Base-by-base conservation (phyloP, 1,140 invertebrate species). In the Drosophila elegans region DNA sequence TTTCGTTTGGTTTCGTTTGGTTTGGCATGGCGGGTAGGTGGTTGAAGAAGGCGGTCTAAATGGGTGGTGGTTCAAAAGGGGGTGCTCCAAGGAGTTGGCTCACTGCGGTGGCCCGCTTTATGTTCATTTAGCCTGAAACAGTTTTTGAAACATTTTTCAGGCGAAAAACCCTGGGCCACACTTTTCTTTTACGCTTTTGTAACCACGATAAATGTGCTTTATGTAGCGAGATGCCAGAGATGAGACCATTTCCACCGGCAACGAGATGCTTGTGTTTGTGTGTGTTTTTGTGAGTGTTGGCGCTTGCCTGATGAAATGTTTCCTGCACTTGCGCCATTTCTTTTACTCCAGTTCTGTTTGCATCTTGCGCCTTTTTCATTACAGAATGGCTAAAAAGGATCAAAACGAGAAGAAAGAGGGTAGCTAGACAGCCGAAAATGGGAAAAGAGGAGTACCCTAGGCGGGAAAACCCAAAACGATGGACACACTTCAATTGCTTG, bases 181-280 rank as follows among this genome's bases (percentile, higher is more conserved):
- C 79, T 89, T 88, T 88, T 88, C 84, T 89, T 88, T 88, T 88
- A 89, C 84, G 84, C 84, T 84, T 88, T 88, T 88, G 80, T 88
- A 88, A 84, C 84, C 84, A 89, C 84, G 84, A 88, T 88, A 84
- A 88, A 88, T 88, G 84, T 89, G 84, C 84, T 88, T 88, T 89
- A 88, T 88, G 84, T 88, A 74, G 79, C 83, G 76, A 80, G 51
- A 72, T 72, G 74, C 55, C 38, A 48, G 57, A 51, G 52, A 54
- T 52, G 67, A 61, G 67, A 42, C 38, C 16, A 13, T 42, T 52
- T 32, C 25, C 10, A 2, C 7, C 13, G 36, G 9, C 49, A 36
- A 10, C 32, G 13, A 21, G 49, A 32, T 32, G 49, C 21, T 51
- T 36, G 39, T 12, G 38, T 12, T n/a, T 16, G 21, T 34, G 25